phyloP scores from a whole-genome alignment of 2,888 invertebrate species.

The Lithosia quadra region DNA sequence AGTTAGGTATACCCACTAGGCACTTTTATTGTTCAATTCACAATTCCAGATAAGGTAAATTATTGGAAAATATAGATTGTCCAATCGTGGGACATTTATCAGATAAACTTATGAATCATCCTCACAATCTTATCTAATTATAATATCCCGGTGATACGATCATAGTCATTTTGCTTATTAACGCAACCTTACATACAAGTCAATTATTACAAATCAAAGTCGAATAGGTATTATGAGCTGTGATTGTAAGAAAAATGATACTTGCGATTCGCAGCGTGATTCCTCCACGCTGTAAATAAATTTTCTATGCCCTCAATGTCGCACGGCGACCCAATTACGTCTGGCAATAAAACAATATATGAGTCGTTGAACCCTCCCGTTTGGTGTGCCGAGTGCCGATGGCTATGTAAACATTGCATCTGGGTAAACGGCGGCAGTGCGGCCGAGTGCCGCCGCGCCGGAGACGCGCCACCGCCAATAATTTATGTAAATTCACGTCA shows the following conservation, averaged over 20 bases:
- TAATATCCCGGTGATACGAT: conserved; percentile 35
- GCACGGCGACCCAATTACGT: conserved; percentile 82
- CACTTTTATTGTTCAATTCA: neutral
- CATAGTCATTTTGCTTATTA: conserved; percentile 19
- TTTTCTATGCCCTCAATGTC: conserved; percentile 73
- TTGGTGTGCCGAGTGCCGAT: conserved; percentile 55
- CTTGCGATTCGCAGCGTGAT: conserved; percentile 58
- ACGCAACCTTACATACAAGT: conserved; percentile 8
- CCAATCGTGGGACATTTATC: conserved; percentile 10
- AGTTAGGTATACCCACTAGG: neutral
- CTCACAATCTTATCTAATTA: conserved; percentile 42
- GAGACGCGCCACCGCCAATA: conserved; percentile 81
- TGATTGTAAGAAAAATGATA: conserved; percentile 33
- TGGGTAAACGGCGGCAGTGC: conserved; percentile 65
- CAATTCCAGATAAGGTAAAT: conserved; percentile 11
- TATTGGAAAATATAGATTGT: conserved; percentile 17
- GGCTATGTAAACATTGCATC: conserved; percentile 83
- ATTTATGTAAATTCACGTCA: conserved; percentile 86
- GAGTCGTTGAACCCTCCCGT: conserved; percentile 81
- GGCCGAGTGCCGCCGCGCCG: conserved; percentile 45
- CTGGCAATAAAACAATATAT: conserved; percentile 82
- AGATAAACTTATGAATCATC: conserved; percentile 16
- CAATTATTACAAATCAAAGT: conserved; percentile 9
- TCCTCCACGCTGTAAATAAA: conserved; percentile 67
- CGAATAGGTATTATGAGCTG: too few species aligned